phyloP scores from a whole-genome alignment of 2,113 vertebrate genomes.

The Illadopsis cleaveri region DNA sequence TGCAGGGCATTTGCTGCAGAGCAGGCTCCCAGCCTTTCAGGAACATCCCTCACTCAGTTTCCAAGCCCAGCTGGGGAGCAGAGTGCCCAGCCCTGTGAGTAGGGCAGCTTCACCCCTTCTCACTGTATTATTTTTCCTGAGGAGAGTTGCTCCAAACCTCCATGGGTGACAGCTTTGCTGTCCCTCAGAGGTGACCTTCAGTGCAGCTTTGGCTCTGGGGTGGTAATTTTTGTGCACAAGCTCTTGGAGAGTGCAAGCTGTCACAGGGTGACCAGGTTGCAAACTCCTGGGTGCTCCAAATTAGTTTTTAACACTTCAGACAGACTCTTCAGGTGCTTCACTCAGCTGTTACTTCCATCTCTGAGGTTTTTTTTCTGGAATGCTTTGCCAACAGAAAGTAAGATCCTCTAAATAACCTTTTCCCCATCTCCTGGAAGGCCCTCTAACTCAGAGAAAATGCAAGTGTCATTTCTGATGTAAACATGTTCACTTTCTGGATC shows the following conservation, averaged over 20 bases:
- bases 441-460: background rate
- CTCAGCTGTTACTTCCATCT: background rate
- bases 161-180: background rate
- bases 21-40: background rate
- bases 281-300: background rate
- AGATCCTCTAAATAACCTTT: background rate
- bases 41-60: background rate
- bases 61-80: background rate
- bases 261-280: background rate
- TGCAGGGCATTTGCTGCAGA: background rate
- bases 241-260: background rate
- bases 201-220: fast-evolving
- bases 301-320: constrained; percentile 41
- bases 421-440: background rate
- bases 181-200: background rate
- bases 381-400: background rate
- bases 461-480: background rate
- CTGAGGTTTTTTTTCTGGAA: background rate
- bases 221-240: background rate
- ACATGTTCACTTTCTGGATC: background rate
- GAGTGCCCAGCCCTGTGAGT: fast-evolving
- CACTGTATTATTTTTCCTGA: background rate
- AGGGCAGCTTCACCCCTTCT: background rate
- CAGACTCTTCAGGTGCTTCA: background rate
- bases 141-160: background rate